These are phyloP conservation scores for Plecotus auritus DNA, from an alignment of 2,113 vertebrate species.

Conservation along the genomic window DNA sequence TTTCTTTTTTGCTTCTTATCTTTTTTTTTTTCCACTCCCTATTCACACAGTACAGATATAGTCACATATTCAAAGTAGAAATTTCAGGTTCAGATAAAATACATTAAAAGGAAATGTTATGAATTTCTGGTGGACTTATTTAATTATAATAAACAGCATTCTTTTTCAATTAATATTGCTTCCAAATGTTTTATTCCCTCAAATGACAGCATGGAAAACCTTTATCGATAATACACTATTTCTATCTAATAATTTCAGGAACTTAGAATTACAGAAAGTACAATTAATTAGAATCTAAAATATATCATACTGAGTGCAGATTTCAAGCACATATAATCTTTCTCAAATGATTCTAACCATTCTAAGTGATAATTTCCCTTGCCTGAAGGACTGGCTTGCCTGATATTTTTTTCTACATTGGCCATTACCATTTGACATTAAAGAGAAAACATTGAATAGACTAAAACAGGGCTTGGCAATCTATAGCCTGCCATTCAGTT, in stretches of 20 bases:
- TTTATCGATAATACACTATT: background rate
- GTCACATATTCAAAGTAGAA: background rate
- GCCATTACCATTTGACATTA: background rate
- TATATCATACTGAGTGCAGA: background rate
- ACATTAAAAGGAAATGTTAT: background rate
- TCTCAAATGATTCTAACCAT: background rate
- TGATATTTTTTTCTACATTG: background rate
- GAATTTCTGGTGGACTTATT: background rate
- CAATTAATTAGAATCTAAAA: background rate
- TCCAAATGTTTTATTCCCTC: background rate
- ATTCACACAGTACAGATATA: background rate
- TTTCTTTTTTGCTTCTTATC: background rate
- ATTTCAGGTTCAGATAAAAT: background rate
- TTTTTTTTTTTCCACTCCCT: background rate
- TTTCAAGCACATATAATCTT: background rate
- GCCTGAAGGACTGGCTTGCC: background rate
- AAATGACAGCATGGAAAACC: background rate
- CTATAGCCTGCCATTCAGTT: too few species aligned
- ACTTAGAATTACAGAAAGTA: background rate
- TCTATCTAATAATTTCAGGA: background rate
- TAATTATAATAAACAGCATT: background rate
- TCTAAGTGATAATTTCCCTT: background rate
- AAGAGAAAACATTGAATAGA: background rate
- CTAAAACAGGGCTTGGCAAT: background rate
- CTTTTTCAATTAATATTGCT: background rate